phyloP scores from a whole-genome alignment of 2,888 invertebrate species.

The Scaptomyza parva region DNA sequence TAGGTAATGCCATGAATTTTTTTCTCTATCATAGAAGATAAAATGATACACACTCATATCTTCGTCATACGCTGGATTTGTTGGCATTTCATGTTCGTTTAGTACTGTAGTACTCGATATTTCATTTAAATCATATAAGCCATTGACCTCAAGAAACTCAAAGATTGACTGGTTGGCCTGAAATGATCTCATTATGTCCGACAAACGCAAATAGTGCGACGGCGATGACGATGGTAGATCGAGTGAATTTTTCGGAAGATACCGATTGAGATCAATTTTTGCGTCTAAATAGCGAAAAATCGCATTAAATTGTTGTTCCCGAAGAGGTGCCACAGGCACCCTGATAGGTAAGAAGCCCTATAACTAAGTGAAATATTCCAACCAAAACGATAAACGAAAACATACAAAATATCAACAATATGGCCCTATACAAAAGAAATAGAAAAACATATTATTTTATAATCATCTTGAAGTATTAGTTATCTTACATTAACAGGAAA shows the following conservation, averaged over 20 bases:
- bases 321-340: conserved; percentile 92
- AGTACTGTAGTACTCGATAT: background rate
- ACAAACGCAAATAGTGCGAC: conserved; percentile 82
- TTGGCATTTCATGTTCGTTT: background rate
- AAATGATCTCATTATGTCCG: conserved; percentile 88
- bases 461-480: background rate
- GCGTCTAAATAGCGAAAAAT: conserved; percentile 88
- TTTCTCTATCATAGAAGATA: too few species aligned
- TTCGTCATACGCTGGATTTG: background rate
- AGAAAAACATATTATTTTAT: background rate
- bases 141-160: conserved; percentile 84
- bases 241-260: conserved; percentile 64
- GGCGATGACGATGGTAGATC: conserved; percentile 49
- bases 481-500: conserved; percentile 54
- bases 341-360: conserved; percentile 89
- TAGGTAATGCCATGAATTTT: too few species aligned
- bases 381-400: conserved; percentile 89
- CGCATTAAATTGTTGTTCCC: conserved; percentile 88
- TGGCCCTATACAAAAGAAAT: conserved; percentile 87
- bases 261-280: conserved; percentile 86
- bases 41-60: background rate
- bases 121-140: conserved; percentile 42
- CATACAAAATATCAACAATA: conserved; percentile 91
- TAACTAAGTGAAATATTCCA: conserved; percentile 88
- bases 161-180: conserved; percentile 90